These are phyloP conservation scores for Sapajus apella DNA, from an alignment of 2,113 vertebrate genomes.

Conservation along the genomic window DNA sequence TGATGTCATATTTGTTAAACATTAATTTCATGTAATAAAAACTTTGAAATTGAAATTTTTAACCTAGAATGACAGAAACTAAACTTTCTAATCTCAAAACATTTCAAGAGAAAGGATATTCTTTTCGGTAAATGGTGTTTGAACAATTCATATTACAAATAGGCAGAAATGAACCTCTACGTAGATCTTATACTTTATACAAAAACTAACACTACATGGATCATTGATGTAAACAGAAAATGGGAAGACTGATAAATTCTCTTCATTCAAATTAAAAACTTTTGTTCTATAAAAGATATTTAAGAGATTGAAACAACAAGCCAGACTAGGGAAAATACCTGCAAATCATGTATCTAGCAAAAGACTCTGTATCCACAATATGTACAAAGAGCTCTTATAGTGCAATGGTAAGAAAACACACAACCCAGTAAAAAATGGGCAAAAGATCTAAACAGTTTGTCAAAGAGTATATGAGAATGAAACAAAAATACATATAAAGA, in stretches of 20 bases:
- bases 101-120: not conserved
- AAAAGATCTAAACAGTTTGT: not conserved
- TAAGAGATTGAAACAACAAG: not conserved
- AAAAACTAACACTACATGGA: not conserved
- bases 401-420: not conserved
- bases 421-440: not conserved
- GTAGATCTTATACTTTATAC: not conserved
- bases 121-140: not conserved
- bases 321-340: not conserved
- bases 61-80: slow-evolving; percentile 9
- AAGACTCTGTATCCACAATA: not conserved
- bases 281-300: not conserved
- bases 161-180: not conserved
- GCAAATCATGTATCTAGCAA: not conserved
- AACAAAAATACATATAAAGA: not conserved
- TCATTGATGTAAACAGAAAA: slow-evolving; percentile 3
- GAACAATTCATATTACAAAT: slow-evolving; percentile 13
- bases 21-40: not conserved
- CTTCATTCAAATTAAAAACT: slow-evolving; percentile 34
- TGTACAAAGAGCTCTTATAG: not conserved
- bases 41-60: slow-evolving; percentile 8
- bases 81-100: slow-evolving; percentile 9
- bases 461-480: not conserved
- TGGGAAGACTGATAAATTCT: not conserved
- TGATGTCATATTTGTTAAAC: slow-evolving; percentile 5